Base-by-base conservation (phyloP, 30 jellyfish, hydroid and myxozoan genomes). In the Aurelia coerulea region DNA sequence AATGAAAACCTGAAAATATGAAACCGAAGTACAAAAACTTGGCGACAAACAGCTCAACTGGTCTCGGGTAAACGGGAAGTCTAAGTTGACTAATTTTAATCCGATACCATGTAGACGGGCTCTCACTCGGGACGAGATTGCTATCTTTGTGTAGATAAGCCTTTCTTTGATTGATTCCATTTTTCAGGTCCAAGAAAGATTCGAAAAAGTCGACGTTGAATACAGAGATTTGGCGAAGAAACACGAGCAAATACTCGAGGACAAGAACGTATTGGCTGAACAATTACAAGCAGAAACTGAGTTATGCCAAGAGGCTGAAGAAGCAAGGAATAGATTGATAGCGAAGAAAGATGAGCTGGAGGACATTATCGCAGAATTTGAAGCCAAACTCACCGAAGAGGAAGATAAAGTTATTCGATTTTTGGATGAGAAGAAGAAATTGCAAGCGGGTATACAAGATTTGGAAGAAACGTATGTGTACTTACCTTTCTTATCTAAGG, bases 241-340 rank as follows among this genome's bases (percentile, higher is more conserved):
- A 53, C 97, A 91, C 80, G 94, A 92, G 75, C 97, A 91, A 75
- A 77, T 92, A 1, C 64, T 82, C 17, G 98, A 91, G 18, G 99
- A 96, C 87, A 96, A 91, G 78, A 92, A 93, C 80, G 56, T 66
- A 1, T 77, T 96, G 16, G 98, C 98, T 17, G 99, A 93, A 58
- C 98, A 91, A 68, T 78, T 96, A 66, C 97, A 92, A 67, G 98
- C 98, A 41, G 99, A 96, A 72, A 92, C 90, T 23, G 99, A 96
- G 87, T 79, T 96, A 70, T 91, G 98, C 71, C 98, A 91, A 79
- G 99, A 96, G 64, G 98, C 98, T 5, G 99, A 96, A 68, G 99
- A 96, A 73, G 95, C 96, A 17, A 65, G 96, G 63, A 92, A 88
- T 49, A 88, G 97, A 16, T 65, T 96, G 73, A 33, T 63, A 8